Base-by-base conservation (phyloP, 1,140 invertebrate genomes). In the Caenorhabditis latens region DNA sequence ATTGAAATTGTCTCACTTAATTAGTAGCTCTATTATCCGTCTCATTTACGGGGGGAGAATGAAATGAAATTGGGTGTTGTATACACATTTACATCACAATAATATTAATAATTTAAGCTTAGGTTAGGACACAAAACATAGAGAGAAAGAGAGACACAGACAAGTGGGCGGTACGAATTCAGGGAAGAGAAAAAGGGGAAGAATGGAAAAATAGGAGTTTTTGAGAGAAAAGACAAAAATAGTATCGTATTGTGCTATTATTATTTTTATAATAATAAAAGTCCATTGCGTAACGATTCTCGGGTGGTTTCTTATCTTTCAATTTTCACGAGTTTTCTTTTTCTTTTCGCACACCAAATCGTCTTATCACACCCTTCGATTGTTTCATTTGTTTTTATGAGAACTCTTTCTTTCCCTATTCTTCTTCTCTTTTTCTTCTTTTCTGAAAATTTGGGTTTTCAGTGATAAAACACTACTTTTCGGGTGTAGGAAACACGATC, bases 21-120 rank as follows among this genome's bases (percentile, higher is more conserved):
- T 71, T 71, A 71, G 42, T n/a, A 4, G 16, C 11, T 16, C 65
- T 71, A 71, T 71, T 71, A 71, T 71, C 61, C 61, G 16, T 63
- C 21, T 63, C 24, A 63, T 63, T 40, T 63, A 63, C 24, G 61
- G 19, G 24, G 21, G 24, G 24, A 14, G 21, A 11, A 8, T 9
- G 24, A 19, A 32, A 63, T 40, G n/a, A 32, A 32, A 32, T 32
- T 32, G 32, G 32, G 32, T 32, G 32, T 32, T 40, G 11, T 40
- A 40, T 14, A 71, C 19, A 43, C 42, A 71, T 71, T 8, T 71
- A n/a, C 21, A 71, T 71, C 21, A 71, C 42, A 71, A 43, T 46
- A 71, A 46, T 43, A 43, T 32, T 46, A 63, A 58, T 21, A 32
- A 63, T 14, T 19, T 24, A 19, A 71, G 65, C 40, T 71, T 71